A percentile compares a stretch with the other conserved stretches of the same genome.
phyloP scores from a whole-genome alignment of 2,888 invertebrate species.

The Tachina lurida region DNA sequence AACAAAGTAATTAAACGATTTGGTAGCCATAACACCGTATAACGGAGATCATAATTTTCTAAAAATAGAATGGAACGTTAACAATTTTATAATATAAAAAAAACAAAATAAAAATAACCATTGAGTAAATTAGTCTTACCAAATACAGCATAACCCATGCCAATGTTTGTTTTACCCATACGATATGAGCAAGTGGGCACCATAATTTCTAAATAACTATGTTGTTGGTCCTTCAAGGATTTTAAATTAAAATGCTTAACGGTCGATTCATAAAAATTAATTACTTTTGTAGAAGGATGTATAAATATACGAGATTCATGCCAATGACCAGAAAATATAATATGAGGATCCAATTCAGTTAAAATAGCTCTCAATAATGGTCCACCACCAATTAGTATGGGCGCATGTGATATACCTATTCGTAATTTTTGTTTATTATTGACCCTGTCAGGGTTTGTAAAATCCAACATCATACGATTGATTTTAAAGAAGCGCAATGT shows the following conservation, averaged over 20 bases:
- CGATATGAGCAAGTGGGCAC: slow-evolving; percentile 98
- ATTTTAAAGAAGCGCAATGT: slow-evolving; percentile 88
- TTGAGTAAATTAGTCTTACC: slow-evolving; percentile 83
- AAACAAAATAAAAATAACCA: neutral
- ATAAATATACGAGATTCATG: slow-evolving; percentile 83
- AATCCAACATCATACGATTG: slow-evolving; percentile 87
- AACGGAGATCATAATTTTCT: slow-evolving; percentile 80
- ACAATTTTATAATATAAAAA: neutral
- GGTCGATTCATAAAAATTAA: slow-evolving; percentile 79
- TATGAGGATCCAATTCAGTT: slow-evolving; percentile 86
- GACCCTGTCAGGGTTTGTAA: slow-evolving; percentile 84
- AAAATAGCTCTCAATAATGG: slow-evolving; percentile 84
- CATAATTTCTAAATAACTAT: slow-evolving; percentile 88
- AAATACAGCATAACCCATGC: slow-evolving; percentile 92
- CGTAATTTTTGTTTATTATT: slow-evolving; percentile 78
- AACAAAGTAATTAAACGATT: slow-evolving; percentile 80
- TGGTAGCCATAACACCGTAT: slow-evolving; percentile 81
- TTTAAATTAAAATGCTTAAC: slow-evolving; percentile 79
- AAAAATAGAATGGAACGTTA: slow-evolving; percentile 44
- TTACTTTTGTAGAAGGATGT: slow-evolving; percentile 80
- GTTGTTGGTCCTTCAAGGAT: slow-evolving; percentile 78
- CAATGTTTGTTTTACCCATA: slow-evolving; percentile 95
- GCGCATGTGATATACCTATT: slow-evolving; percentile 90
- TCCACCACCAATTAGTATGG: slow-evolving; percentile 83
- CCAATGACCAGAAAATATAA: slow-evolving; percentile 88